Evolutionary conservation across 2,113 vertebrate species (phyloP), one percentile per base, ranked within the genome.

Genomic region (Phaethornis superciliosus): DNA sequence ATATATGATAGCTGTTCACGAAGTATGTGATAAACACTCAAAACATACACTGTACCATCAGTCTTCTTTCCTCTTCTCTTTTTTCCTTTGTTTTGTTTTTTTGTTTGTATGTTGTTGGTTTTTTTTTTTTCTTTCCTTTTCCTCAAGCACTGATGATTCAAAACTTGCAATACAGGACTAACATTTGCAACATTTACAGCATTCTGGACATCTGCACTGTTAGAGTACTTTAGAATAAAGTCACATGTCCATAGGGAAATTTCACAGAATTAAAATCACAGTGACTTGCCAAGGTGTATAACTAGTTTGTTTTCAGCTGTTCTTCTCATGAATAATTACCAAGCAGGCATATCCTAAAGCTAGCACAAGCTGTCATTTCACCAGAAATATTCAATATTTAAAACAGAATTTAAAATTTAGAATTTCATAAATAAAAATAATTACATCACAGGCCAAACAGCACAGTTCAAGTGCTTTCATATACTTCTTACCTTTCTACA

Each of bases 281-380:
- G 96, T 83, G 91, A 97, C 96, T 97, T 98, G 97, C 98, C 97
- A 98, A 98, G 98, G 98, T 98, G 97, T 98, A 98, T 97, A 98
- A 98, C 98, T 98, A 98, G 97, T 98, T 98, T 98, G 98, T 98
- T 98, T 98, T 98, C 98, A 98, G 97, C 97, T 98, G 97, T 98
- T 98, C 97, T 95, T 96, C 97, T 98, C 98, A 98, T 98, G 98
- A 98, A 98, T 98, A 98, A 98, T 98, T 98, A 98, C 97, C 97
- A 98, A 94, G 95, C 96, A 97, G 98, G 94, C 97, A 98, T 98
- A 97, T 98, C 98, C 98, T 98, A 97, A 98, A 98, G 98, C 98
- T 97, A 98, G 97, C 97, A 96, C 98, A 98, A 98, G 98, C 98
- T 98, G 98, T 98, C 98, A 98, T 97, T 97, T 97, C 97, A 97